Base-by-base conservation (phyloP, 1,140 invertebrate genomes). In the Pseudoatta argentina region DNA sequence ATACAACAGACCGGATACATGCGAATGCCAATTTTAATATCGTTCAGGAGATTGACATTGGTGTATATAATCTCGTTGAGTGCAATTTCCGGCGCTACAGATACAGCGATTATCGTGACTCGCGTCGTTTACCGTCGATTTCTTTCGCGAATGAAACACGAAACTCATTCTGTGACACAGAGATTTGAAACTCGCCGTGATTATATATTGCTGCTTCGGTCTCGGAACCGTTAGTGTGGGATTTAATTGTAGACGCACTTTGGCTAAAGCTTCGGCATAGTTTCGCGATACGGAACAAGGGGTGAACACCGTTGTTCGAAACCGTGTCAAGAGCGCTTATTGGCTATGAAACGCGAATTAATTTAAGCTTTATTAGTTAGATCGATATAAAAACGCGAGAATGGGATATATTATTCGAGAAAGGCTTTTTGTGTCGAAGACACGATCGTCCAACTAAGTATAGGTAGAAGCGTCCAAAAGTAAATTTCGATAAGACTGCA, bases 381-480 rank as follows among this genome's bases (percentile, higher is more conserved):
- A 75, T 81, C 77, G 77, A 81, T 87, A 71, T 44, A 44, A 44
- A 44, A 44, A 83, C 63, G 86, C 79, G 79, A 75, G 16, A 73
- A 55, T 73, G 69, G 66, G 57, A 75, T 61, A 67, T 51, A 51
- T 39, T 59, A 63, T 73, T 67, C n/a, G 63, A 73, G 39, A 51
- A 85, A 88, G 86, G 91, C 92, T 93, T 94, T 92, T 93, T 92
- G 92, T 91, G 94, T 95, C 91, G 63, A 85, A 93, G 91, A 93
- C 91, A 94, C 92, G 93, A 93, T 95, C 94, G 94, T 95, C 94
- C 94, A 95, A 92, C 88, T 94, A 94, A 94, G 71, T 93, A 93
- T 95, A 95, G 92, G 91, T 91, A 88, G 85, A 86, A 88, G 91
- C 87, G 88, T 89, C 88, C 83, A 92, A 92, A 91, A 92, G 75